Evolutionary conservation across 2,797 vertebrate species (phyloP).

Genomic region (Oreochromis grahami): DNA sequence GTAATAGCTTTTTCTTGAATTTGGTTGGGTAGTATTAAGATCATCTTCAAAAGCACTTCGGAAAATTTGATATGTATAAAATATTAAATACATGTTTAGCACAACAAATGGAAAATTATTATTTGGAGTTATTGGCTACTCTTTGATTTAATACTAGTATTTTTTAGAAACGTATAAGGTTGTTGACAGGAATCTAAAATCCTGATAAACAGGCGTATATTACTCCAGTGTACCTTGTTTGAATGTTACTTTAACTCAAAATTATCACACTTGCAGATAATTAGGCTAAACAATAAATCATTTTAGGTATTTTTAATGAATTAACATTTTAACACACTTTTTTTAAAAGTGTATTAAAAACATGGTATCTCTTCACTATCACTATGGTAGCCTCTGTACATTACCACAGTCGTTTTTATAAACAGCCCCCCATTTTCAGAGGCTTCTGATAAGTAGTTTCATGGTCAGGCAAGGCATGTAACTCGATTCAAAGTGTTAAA

Average conservation of each 20-base stretch:
- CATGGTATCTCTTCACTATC: background rate
- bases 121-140: background rate
- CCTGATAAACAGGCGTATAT: background rate
- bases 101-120: background rate
- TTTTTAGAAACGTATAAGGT: background rate
- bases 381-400: background rate
- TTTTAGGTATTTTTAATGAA: background rate
- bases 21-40: background rate
- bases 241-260: background rate
- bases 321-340: background rate
- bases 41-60: background rate
- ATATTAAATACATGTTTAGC: background rate
- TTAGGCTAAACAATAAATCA: background rate
- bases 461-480: background rate
- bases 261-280: background rate
- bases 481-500: background rate
- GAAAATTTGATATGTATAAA: background rate
- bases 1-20: background rate
- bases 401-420: background rate
- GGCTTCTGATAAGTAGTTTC: background rate
- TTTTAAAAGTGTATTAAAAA: fast-evolving
- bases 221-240: background rate
- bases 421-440: background rate
- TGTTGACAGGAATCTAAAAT: background rate
- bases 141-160: background rate